Conservation (phyloP, 35 echinoderm and acorn worm species). For the Ptychodera flava region DNA sequence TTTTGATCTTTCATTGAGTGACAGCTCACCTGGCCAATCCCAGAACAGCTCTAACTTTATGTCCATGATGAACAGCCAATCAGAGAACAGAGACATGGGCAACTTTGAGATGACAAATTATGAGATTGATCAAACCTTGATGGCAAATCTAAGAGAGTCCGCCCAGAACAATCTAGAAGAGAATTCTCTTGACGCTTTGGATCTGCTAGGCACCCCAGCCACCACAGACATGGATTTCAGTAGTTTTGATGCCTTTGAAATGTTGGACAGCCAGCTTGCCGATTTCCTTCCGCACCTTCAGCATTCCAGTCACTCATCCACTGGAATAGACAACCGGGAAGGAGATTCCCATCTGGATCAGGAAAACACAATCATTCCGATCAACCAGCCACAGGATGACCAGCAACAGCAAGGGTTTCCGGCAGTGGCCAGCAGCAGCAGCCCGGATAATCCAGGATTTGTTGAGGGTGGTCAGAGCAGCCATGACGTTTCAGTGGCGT, state of each 20-base stretch:
- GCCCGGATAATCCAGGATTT: background rate
- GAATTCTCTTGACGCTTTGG: background rate
- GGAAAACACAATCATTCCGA: background rate
- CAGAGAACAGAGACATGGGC: background rate
- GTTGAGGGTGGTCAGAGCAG: no score
- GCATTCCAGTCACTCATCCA: background rate
- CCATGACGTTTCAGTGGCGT: slow-evolving; percentile 6
- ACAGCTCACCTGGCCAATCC: background rate
- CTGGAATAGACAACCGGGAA: background rate
- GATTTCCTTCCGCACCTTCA: slow-evolving; percentile 19
- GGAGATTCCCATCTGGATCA: background rate
- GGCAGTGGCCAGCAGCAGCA: background rate
- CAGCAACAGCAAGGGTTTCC: background rate
- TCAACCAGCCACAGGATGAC: background rate
- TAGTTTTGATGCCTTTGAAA: slow-evolving; percentile 63
- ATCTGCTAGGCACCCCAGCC: background rate
- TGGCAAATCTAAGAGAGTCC: background rate
- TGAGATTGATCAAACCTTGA: background rate
- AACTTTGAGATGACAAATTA: background rate
- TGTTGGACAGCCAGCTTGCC: slow-evolving; percentile 57
- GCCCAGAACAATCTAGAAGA: background rate
- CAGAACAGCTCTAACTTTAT: background rate
- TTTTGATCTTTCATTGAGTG: background rate
- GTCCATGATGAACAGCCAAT: background rate
- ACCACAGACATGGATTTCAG: slow-evolving; percentile 46